These are phyloP conservation scores for Piezodorus guildinii DNA, from an alignment of 1,140 invertebrate species.

Conservation along the genomic window DNA sequence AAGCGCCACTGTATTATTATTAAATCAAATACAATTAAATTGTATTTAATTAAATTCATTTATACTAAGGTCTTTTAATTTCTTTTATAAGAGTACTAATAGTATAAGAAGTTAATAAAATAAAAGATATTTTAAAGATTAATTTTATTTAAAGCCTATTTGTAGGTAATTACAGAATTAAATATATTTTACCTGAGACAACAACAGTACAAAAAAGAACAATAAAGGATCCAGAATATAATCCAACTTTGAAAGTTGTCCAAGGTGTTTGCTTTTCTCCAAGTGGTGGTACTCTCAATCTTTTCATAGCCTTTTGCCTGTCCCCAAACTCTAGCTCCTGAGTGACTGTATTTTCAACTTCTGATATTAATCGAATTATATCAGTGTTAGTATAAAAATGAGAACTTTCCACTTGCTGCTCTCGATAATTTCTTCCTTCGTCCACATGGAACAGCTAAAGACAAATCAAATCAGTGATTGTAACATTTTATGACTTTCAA, in stretches of 20 bases:
- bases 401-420: slow-evolving; percentile 65
- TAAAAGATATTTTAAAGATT: background rate
- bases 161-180: too few species aligned
- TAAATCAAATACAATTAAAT: too few species aligned
- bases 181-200: slow-evolving; percentile 46
- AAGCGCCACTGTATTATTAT: too few species aligned
- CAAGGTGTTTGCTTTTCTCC: slow-evolving; percentile 71
- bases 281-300: slow-evolving; percentile 71
- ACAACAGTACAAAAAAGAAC: slow-evolving; percentile 62
- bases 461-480: slow-evolving; percentile 15
- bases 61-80: background rate
- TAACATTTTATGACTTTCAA: too few species aligned
- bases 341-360: slow-evolving; percentile 73
- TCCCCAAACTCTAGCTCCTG: slow-evolving; percentile 72
- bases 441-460: slow-evolving; percentile 44
- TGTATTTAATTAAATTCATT: background rate
- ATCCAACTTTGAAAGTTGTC: slow-evolving; percentile 74
- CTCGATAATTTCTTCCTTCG: slow-evolving; percentile 56
- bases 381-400: slow-evolving; percentile 80
- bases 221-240: slow-evolving; percentile 70
- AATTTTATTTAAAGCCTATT: too few species aligned
- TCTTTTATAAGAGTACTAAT: background rate
- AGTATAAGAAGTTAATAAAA: background rate
- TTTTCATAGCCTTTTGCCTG: slow-evolving; percentile 74
- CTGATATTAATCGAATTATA: slow-evolving; percentile 72